Conservation (phyloP, 2,113 vertebrate genomes). For the Festucalex cinctus region DNA sequence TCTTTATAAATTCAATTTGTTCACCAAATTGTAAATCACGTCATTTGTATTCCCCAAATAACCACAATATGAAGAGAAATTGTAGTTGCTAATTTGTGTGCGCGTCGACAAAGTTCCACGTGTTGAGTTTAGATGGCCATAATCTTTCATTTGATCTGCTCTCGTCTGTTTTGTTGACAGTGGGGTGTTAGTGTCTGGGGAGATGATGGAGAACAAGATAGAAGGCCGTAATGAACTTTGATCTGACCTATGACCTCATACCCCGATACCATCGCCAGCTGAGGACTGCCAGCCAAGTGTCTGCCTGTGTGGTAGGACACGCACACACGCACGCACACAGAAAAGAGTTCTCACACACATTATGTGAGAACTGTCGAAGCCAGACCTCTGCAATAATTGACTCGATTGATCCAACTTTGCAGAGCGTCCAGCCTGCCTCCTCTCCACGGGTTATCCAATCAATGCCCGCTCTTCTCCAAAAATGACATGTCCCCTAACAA, state of each 20-base stretch:
- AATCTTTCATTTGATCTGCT: slow-evolving; percentile 42
- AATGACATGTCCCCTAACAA: slow-evolving; percentile 75
- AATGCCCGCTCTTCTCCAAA: slow-evolving; percentile 57
- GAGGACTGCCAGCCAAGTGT: slow-evolving; percentile 38
- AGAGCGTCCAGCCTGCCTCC: slow-evolving; percentile 48
- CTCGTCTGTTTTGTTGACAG: slow-evolving; percentile 29
- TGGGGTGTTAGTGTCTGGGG: slow-evolving; percentile 32
- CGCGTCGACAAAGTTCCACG: neutral
- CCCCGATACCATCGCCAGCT: slow-evolving; percentile 38
- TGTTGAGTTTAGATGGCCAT: slow-evolving; percentile 32
- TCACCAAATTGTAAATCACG: no score
- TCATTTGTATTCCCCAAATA: no score
- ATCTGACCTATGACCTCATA: slow-evolving; percentile 51
- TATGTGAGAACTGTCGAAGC: slow-evolving; percentile 24
- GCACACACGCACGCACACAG: slow-evolving; percentile 17
- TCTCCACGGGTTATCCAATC: slow-evolving; percentile 25
- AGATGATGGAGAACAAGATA: slow-evolving; percentile 28
- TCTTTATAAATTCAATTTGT: no score
- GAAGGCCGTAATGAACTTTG: slow-evolving; percentile 44
- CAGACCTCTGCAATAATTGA: slow-evolving; percentile 52
- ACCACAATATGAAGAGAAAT: neutral
- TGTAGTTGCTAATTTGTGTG: neutral
- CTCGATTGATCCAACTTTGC: slow-evolving; percentile 59
- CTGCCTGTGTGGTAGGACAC: slow-evolving; percentile 31
- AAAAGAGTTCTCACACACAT: neutral